Evolutionary conservation across 1,140 invertebrate species (phyloP).

Genomic region (Oryzaephilus surinamensis): DNA sequence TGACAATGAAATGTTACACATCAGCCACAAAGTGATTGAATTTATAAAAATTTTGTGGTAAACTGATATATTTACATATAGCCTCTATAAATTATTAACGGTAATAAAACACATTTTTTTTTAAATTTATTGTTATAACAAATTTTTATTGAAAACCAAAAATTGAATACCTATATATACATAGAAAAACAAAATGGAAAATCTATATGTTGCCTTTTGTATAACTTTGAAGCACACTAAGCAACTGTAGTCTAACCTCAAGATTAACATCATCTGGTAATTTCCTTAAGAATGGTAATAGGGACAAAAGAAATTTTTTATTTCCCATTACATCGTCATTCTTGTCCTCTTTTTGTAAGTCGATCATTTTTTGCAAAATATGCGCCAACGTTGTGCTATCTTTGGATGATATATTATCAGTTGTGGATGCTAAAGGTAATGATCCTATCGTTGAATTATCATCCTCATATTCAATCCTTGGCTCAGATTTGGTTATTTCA

Average conservation of each 20-base stretch:
- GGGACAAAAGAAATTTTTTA: slow-evolving; percentile 21
- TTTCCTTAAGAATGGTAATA: slow-evolving; percentile 24
- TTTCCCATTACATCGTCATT: slow-evolving; percentile 23
- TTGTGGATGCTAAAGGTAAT: background rate
- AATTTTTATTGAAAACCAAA: too few relatives aligned
- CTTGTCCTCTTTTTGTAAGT: slow-evolving; percentile 18
- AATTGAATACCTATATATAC: too few relatives aligned
- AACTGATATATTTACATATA: too few relatives aligned
- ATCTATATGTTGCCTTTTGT: slow-evolving; percentile 13
- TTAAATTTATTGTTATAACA: too few relatives aligned
- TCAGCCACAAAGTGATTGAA: too few relatives aligned
- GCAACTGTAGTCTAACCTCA: slow-evolving; percentile 23
- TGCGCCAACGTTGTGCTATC: slow-evolving; percentile 3
- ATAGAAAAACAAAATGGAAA: too few relatives aligned
- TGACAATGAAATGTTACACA: too few relatives aligned
- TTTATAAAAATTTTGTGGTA: too few relatives aligned
- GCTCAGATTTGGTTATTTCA: too few relatives aligned
- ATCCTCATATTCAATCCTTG: too few relatives aligned
- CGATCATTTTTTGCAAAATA: slow-evolving; percentile 15
- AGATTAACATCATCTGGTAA: slow-evolving; percentile 26
- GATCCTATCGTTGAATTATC: background rate
- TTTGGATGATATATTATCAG: background rate
- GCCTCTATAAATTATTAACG: too few relatives aligned
- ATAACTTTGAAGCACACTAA: slow-evolving; percentile 24
- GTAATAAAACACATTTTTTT: too few relatives aligned